Conservation (phyloP, 92 coral and sea anemone genomes). For the Bergia puertoricense region DNA sequence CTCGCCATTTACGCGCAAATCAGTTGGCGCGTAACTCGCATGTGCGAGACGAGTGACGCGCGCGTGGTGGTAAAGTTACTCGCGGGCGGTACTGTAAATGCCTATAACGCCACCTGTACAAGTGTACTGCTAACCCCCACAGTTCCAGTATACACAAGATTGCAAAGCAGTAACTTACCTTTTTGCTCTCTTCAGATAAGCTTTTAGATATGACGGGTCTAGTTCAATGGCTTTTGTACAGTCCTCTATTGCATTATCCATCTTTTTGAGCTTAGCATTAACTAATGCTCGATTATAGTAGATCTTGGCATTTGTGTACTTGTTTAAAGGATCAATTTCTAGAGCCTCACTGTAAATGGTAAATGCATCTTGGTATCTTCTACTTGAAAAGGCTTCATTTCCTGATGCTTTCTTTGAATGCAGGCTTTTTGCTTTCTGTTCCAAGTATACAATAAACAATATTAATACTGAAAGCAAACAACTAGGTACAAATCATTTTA, state of each 20-base stretch:
- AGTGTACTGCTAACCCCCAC: neutral
- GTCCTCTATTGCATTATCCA: slow-evolving; percentile 91
- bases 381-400: slow-evolving; percentile 79
- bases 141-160: neutral
- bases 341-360: slow-evolving; percentile 88
- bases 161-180: slow-evolving; percentile 57
- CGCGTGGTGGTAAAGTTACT: no score
- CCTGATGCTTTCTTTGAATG: slow-evolving; percentile 89
- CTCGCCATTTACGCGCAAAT: no score
- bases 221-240: slow-evolving; percentile 85
- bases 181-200: slow-evolving; percentile 93
- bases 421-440: slow-evolving; percentile 89
- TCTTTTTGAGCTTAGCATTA: slow-evolving; percentile 79
- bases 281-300: slow-evolving; percentile 96
- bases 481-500: neutral
- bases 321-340: slow-evolving; percentile 84
- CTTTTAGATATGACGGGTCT: slow-evolving; percentile 86
- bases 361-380: slow-evolving; percentile 81
- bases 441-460: neutral
- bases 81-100: no score
- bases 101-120: neutral
- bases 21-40: no score
- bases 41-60: no score
- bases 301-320: slow-evolving; percentile 89
- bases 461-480: neutral